These are phyloP conservation scores for Sarcoramphus papa DNA, from an alignment of 2,797 vertebrate genomes.

Conservation along the genomic window DNA sequence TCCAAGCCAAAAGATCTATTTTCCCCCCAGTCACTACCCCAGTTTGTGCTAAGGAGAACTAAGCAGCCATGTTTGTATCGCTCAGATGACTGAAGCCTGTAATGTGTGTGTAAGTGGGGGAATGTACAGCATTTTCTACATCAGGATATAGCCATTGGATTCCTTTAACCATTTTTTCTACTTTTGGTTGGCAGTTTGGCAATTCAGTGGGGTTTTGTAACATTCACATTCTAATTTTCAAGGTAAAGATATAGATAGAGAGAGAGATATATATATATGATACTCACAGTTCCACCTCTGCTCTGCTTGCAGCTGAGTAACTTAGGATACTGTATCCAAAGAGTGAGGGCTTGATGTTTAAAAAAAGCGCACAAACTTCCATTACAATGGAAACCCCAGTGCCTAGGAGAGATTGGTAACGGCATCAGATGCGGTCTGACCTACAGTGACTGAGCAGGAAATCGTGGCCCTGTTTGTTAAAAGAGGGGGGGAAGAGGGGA, in stretches of 20 bases:
- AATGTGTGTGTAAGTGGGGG: background rate
- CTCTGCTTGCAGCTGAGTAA: background rate
- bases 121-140: slow-evolving; percentile 31
- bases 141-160: slow-evolving; percentile 54
- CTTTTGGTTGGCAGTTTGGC: slow-evolving; percentile 48
- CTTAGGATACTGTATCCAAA: slow-evolving; percentile 23
- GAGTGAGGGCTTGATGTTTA: slow-evolving; percentile 8
- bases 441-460: background rate
- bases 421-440: background rate
- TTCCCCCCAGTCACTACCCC: background rate
- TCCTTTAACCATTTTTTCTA: slow-evolving; percentile 43
- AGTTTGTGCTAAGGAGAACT: background rate
- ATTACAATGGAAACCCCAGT: slow-evolving; percentile 23
- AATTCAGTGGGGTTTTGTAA: slow-evolving; percentile 50
- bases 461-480: accelerated
- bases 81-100: background rate
- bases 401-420: background rate
- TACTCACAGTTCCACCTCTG: slow-evolving; percentile 7
- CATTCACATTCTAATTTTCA: slow-evolving; percentile 55
- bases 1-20: slow-evolving; percentile 48
- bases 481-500: background rate
- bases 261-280: background rate
- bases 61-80: background rate
- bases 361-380: slow-evolving; percentile 26
- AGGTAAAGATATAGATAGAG: slow-evolving; percentile 24